phyloP scores from a whole-genome alignment of 2,797 vertebrate species.

The Microhierax caerulescens region DNA sequence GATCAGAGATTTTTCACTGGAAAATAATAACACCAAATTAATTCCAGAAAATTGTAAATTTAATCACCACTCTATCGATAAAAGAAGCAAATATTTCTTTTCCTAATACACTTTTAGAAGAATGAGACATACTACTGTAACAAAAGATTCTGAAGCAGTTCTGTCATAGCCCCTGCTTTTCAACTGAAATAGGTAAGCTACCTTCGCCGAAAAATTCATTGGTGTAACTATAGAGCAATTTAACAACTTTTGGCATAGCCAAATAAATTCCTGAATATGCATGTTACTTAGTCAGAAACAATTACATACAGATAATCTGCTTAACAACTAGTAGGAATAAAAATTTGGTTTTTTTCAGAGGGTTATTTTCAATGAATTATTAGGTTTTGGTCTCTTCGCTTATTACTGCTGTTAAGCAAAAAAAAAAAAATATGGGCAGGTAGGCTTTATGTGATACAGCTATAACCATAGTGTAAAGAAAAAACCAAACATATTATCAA shows the following conservation, averaged over 20 bases:
- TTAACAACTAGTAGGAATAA: background rate
- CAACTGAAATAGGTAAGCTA: background rate
- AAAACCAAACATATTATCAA: background rate
- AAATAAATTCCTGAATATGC: background rate
- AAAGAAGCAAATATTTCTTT: background rate
- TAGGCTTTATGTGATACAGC: background rate
- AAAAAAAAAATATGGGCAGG: background rate
- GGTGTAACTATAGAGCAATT: background rate
- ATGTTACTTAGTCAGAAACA: background rate
- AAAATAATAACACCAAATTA: background rate
- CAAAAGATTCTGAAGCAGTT: background rate
- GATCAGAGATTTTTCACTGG: background rate
- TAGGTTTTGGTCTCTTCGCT: background rate
- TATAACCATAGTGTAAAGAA: background rate
- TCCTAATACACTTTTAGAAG: background rate
- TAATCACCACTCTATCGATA: background rate
- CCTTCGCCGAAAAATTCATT: background rate
- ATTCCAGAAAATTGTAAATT: background rate
- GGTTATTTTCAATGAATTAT: background rate
- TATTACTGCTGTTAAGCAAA: background rate
- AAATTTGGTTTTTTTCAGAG: background rate
- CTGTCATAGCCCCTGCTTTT: background rate
- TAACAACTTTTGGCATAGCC: background rate
- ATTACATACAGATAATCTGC: background rate
- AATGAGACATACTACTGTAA: background rate